A percentile compares a stretch with the other conserved stretches of the same genome.
Conservation (phyloP, 2,888 invertebrate genomes). For the Leptinotarsa rubiginosa region DNA sequence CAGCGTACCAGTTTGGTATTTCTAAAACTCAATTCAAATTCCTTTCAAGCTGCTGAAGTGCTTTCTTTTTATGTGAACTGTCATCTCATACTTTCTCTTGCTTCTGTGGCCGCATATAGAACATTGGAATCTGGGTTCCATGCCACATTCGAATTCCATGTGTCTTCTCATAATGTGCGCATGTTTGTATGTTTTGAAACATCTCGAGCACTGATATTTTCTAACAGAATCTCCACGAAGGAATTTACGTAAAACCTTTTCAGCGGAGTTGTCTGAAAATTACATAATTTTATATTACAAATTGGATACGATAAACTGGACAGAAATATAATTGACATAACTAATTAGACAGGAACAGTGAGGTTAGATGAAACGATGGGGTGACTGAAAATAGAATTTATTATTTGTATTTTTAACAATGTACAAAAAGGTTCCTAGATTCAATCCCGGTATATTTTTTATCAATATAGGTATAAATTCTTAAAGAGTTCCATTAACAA, state of each 20-base stretch:
- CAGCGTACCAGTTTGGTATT: too few species aligned
- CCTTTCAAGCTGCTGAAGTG: conserved; percentile 38
- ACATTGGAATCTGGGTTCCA: conserved; percentile 70
- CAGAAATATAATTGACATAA: too few species aligned
- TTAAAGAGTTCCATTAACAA: background rate
- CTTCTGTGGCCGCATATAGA: conserved; percentile 69
- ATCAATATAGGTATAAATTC: background rate
- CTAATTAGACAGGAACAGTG: background rate
- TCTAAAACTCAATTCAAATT: too few species aligned
- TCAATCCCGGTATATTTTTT: background rate
- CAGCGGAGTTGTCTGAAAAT: conserved; percentile 41
- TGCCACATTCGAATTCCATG: conserved; percentile 72
- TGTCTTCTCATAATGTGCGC: conserved; percentile 72
- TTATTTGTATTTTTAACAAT: conserved; percentile 9
- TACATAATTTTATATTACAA: background rate
- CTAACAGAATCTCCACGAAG: conserved; percentile 22
- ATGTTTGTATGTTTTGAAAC: conserved; percentile 71
- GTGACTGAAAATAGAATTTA: conserved; percentile 15
- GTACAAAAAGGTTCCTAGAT: background rate
- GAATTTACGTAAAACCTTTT: conserved; percentile 37
- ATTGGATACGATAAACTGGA: too few species aligned
- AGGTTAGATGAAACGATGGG: conserved; percentile 13
- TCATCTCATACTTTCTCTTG: conserved; percentile 58
- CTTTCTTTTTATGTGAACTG: conserved; percentile 53
- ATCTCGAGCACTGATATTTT: conserved; percentile 67